Evolutionary conservation across 2,888 invertebrate species (phyloP), one percentile per base, ranked within the genome.

Genomic region (Poecilus cupreus): DNA sequence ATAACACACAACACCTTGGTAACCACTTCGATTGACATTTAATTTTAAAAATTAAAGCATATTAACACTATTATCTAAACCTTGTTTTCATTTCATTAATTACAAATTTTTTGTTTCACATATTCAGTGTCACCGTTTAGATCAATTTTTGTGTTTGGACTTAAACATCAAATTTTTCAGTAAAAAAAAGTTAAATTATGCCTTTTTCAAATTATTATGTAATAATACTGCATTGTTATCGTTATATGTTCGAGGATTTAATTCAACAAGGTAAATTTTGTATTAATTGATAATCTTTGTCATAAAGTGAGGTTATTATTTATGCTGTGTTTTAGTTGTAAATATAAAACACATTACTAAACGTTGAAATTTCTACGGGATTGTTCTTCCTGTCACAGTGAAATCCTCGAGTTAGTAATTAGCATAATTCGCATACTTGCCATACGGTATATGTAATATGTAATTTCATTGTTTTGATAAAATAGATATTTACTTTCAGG

Each of bases 341-440:
- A 75, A 6, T 22, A 16, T 8, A 18, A 81, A 75, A 92, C 90
- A 78, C 93, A 95, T 88, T 96, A 96, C 89, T 94, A 96, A 82
- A 90, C 93, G 24, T 91, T 96, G 51, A 93, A 94, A 82, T 85
- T 96, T 37, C 88, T 91, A 24, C 90, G 86, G 84, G 91, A 93
- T 86, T 95, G 95, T 86, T 91, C 93, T 0, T 89, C 92, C 60
- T 64, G 64, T 60, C 46, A 49, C 64, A 78, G 22, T 77, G 39
- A 26, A 11, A n/a, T 13, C 13, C 68, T 5, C 46, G 18, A 43
- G 78, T 60, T 60, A 64, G 13, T n/a, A 4, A 60, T n/a, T 10
- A 54, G n/a, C 18, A 3, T 91, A 8, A 82, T 94, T 64, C 94
- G 94, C 86, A 88, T 92, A 83, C 86, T 91, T 79, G 89, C 92